phyloP scores from a whole-genome alignment of 2,113 vertebrate genomes.

The cattle (Bos taurus) region ARS-UCD2.0 NC_037337.1:47765501-47766000 shows the following conservation, averaged over 20 bases:
- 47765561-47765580: not conserved
- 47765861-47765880: not conserved
- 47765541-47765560: not conserved
- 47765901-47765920: not conserved
- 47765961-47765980: not conserved
- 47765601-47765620: not conserved
- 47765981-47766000: not conserved
- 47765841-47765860: not conserved
- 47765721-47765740: not conserved
- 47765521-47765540: not conserved
- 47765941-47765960: not conserved
- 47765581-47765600: not conserved
- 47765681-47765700: not conserved
- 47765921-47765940: not conserved
- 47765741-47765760: not conserved
- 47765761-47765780: not conserved
- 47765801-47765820: not conserved
- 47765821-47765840: not conserved
- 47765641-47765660: not conserved
- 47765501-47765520: accelerated
- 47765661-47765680: not conserved
- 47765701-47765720: not conserved
- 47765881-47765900: not conserved
- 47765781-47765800: not conserved
- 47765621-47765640: not conserved